phyloP scores from a whole-genome alignment of 2,797 vertebrate genomes.

The Halcyon chelicuti region DNA sequence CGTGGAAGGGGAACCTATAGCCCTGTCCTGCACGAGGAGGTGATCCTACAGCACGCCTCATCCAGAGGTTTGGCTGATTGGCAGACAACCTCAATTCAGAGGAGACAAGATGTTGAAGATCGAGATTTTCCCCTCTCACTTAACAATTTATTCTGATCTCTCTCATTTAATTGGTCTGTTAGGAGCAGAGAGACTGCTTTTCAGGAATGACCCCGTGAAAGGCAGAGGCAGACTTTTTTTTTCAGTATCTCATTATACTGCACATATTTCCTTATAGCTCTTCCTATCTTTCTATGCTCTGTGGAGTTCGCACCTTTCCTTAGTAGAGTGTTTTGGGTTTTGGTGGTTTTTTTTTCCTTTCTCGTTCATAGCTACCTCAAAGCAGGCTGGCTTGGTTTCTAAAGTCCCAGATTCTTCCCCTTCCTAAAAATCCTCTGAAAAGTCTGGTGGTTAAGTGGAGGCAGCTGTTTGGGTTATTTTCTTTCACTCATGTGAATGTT shows the following conservation, averaged over 20 bases:
- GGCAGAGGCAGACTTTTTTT: background rate
- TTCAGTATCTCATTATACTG: background rate
- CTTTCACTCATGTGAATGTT: background rate
- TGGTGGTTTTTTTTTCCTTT: background rate
- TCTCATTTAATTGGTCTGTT: background rate
- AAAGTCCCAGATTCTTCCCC: background rate
- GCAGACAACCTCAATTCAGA: background rate
- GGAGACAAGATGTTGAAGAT: background rate
- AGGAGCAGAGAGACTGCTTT: background rate
- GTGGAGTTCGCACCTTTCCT: background rate
- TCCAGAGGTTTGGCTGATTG: background rate
- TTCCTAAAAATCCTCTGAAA: constrained; percentile 7
- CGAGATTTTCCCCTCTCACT: background rate
- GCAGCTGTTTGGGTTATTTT: constrained; percentile 21
- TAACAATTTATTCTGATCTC: background rate
- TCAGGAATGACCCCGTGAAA: background rate
- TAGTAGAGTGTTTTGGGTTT: background rate
- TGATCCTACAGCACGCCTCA: background rate
- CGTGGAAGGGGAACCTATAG: background rate
- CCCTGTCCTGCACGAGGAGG: background rate
- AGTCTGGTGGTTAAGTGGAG: background rate
- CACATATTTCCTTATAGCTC: background rate
- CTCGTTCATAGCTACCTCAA: background rate
- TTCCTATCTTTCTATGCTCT: background rate
- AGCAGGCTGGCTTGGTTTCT: background rate